phyloP scores from a whole-genome alignment of 2,113 vertebrate genomes.

The Mormyrus lacerda region DNA sequence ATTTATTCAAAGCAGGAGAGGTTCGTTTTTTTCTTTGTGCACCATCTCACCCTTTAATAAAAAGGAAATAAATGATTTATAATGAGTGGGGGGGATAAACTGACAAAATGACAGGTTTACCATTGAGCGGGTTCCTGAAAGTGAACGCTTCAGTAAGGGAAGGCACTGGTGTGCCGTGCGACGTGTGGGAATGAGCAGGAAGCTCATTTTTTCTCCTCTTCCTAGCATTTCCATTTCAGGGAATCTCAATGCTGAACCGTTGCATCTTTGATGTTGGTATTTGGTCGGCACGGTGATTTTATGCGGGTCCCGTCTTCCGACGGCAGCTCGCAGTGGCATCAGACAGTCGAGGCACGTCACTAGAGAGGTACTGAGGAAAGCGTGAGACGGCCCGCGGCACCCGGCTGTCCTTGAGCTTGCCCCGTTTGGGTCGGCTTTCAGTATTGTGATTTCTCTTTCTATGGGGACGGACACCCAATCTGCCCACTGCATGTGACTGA shows the following conservation, averaged over 20 bases:
- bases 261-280: neutral
- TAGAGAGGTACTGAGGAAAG: neutral
- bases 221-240: neutral
- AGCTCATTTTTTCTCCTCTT: neutral
- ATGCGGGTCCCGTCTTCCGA: neutral
- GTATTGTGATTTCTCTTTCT: slow-evolving; percentile 69
- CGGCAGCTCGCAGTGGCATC: neutral
- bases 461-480: slow-evolving; percentile 70
- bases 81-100: neutral
- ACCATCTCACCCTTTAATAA: neutral
- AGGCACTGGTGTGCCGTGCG: neutral
- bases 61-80: neutral
- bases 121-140: neutral
- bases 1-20: neutral
- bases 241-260: neutral
- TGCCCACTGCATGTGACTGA: slow-evolving; percentile 62
- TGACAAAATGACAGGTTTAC: neutral
- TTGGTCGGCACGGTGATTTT: neutral
- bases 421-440: slow-evolving; percentile 11
- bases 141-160: neutral
- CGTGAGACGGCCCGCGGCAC: neutral
- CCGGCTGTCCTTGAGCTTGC: slow-evolving; percentile 31
- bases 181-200: neutral
- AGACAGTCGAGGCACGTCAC: neutral
- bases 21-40: neutral